Evolutionary conservation across 53 echinoderm and acorn worm genomes (phyloP).

Genomic region (Henricia sp.): DNA sequence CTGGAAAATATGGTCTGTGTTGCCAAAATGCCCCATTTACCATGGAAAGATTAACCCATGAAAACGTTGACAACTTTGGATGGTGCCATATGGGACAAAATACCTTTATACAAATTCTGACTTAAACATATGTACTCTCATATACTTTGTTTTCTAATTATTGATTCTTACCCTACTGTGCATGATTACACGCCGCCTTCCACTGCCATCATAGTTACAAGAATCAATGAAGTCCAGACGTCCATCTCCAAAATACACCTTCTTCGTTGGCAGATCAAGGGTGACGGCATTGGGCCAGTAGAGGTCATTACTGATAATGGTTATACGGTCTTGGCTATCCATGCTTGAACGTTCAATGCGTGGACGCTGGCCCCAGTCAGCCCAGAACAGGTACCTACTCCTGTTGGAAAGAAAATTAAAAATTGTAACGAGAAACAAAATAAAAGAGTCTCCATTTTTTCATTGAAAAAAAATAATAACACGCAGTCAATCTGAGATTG

Average conservation of each 20-base stretch:
- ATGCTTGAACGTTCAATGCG: conserved; percentile 66
- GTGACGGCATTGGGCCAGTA: conserved; percentile 75
- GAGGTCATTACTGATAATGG: conserved; percentile 53
- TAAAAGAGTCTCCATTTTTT: too few relatives aligned
- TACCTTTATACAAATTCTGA: too few relatives aligned
- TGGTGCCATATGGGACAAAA: too few relatives aligned
- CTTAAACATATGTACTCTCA: too few relatives aligned
- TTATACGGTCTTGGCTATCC: conserved; percentile 70
- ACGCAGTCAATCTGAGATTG: too few relatives aligned
- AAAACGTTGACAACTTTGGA: too few relatives aligned
- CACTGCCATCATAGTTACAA: conserved; percentile 76
- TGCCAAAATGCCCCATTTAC: too few relatives aligned
- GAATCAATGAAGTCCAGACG: conserved; percentile 72
- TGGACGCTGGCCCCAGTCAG: conserved; percentile 48
- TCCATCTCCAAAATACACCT: conserved; percentile 70
- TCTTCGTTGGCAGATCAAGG: conserved; percentile 69
- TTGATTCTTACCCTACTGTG: conserved; percentile 50
- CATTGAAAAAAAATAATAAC: too few relatives aligned
- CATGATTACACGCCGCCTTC: conserved; percentile 19
- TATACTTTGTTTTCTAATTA: background rate
- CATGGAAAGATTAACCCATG: too few relatives aligned
- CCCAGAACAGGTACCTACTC: conserved; percentile 72
- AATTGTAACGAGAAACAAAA: too few relatives aligned
- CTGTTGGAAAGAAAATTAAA: too few relatives aligned
- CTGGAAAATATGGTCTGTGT: too few relatives aligned